A percentile compares a stretch with the other conserved stretches of the same genome.
These are phyloP conservation scores for Drosophila lacicola DNA, from an alignment of 2,888 invertebrate genomes.

Conservation along the genomic window DNA sequence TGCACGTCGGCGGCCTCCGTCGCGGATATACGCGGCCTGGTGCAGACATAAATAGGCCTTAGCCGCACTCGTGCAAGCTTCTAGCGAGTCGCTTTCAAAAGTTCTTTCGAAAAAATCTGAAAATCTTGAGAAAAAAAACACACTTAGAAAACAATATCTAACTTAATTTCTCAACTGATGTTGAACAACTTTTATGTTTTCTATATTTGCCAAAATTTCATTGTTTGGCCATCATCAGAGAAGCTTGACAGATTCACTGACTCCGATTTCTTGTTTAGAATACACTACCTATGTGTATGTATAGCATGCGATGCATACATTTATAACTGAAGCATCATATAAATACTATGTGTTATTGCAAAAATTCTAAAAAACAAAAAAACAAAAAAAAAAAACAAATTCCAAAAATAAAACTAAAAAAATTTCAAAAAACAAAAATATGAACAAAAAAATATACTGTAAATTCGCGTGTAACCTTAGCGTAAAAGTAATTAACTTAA, in stretches of 20 bases:
- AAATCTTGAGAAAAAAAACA: slow-evolving; percentile 10
- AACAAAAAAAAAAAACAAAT: slow-evolving; percentile 35
- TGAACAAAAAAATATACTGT: slow-evolving; percentile 52
- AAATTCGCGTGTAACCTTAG: slow-evolving; percentile 67
- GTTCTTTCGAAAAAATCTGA: slow-evolving; percentile 33
- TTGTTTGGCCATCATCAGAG: slow-evolving; percentile 23
- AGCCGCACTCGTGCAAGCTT: slow-evolving; percentile 23
- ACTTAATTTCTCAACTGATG: slow-evolving; percentile 49
- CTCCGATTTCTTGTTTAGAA: slow-evolving; percentile 32
- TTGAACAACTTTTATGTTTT: slow-evolving; percentile 45
- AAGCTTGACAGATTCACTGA: slow-evolving; percentile 24
- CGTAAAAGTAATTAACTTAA: slow-evolving; percentile 50
- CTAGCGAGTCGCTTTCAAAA: slow-evolving; percentile 10
- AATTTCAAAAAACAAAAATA: slow-evolving; percentile 25
- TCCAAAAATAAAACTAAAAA: slow-evolving; percentile 32
- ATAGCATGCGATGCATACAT: slow-evolving; percentile 24
- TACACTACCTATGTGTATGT: slow-evolving; percentile 30
- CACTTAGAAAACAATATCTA: slow-evolving; percentile 21
- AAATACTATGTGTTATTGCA: slow-evolving; percentile 45
- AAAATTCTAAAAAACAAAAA: slow-evolving; percentile 23
- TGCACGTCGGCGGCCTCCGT: slow-evolving; percentile 46
- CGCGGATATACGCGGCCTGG: slow-evolving; percentile 83
- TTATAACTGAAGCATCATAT: slow-evolving; percentile 44
- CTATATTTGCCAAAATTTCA: slow-evolving; percentile 29
- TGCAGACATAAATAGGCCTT: slow-evolving; percentile 81